Evolutionary conservation across 2,888 invertebrate species (phyloP), one percentile per base, ranked within the genome.

Genomic region (Chromoteleia sp.): DNA sequence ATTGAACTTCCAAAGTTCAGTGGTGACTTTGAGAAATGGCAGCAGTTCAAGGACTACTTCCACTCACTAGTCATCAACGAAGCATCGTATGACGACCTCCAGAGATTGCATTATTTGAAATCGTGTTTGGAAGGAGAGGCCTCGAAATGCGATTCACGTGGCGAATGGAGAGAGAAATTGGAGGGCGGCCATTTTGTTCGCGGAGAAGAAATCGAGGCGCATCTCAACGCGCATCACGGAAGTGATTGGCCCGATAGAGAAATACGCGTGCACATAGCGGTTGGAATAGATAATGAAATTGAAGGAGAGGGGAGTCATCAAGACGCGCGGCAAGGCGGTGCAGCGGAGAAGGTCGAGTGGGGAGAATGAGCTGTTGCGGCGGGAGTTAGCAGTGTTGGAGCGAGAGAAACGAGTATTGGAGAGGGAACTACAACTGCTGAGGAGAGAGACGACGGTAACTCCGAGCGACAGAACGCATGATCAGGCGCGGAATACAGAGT

Each of bases 341-440:
- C 15, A 21, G 6, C n/a, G 15, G 48, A n/a, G 21, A n/a, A 48
- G 48, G 19, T n/a, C 48, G n/a, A 48, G 21, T 21, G 48, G n/a
- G 48, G 48, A 48, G 48, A 48, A 48, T n/a, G 48, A 48, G 8
- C 21, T 48, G 48, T 21, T 48, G 48, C 19, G 48, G 48, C 1
- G 48, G 12, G 48, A 48, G 48, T n/a, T 48, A n/a, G n/a, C 15
- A 48, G 48, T 48, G 21, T n/a, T 21, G 48, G 48, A 21, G 21
- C 48, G 48, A 8, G 25, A 48, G 25, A 21, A 48, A 19, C 48
- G 21, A 48, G 15, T 21, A 21, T 48, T 48, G 48, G 48, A 21
- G 48, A 48, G 48, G 21, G 48, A 48, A 10, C 10, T 48, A 21
- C 21, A 21, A 21, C n/a, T 48, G 21, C 21, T 48, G 19, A 19